Evolutionary conservation across 2,888 invertebrate species (phyloP), one percentile per base, ranked within the genome.

Genomic region (Chymomyza fuscimana): DNA sequence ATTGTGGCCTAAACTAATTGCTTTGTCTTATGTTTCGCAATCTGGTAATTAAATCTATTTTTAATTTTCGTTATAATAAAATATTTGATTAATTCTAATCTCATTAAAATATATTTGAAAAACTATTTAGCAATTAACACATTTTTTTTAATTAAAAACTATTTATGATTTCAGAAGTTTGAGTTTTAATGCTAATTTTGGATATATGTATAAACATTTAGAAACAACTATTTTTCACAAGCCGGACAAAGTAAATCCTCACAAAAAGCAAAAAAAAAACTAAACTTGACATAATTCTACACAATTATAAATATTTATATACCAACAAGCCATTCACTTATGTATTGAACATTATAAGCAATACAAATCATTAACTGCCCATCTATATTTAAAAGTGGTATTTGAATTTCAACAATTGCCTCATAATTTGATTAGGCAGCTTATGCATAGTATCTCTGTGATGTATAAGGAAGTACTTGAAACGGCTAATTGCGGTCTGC

Each of bases 401-500:
- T 56, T 65, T 65, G 54, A 40, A 36, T 64, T 29, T 36, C 54
- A 19, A n/a, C 19, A 54, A 54, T 54, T 54, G 54, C 54, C 10
- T 54, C 54, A 19, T 64, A 29, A 54, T 64, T 63, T 40, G 46
- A 58, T 65, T 29, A 29, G 56, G 56, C 25, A 58, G 25, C n/a
- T 58, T 46, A 46, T 46, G 5, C 36, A 2, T 1, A 12, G n/a
- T 16, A 46, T 46, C 40, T 10, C 7, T 32, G 32, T 32, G 32
- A 19, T 56, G 4, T 59, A 65, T 65, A 22, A 65, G 65, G 65
- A 65, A 65, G 65, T 65, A 65, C 65, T 65, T 32, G 65, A 59
- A 29, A 46, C n/a, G n/a, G 63, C 63, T 63, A 63, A 63, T 63
- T 63, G 63, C 52, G 32, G 50, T 51, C 32, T 16, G 52, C 63